Base-by-base conservation (phyloP, 1,140 invertebrate genomes). In the Drosophila miranda region DNA sequence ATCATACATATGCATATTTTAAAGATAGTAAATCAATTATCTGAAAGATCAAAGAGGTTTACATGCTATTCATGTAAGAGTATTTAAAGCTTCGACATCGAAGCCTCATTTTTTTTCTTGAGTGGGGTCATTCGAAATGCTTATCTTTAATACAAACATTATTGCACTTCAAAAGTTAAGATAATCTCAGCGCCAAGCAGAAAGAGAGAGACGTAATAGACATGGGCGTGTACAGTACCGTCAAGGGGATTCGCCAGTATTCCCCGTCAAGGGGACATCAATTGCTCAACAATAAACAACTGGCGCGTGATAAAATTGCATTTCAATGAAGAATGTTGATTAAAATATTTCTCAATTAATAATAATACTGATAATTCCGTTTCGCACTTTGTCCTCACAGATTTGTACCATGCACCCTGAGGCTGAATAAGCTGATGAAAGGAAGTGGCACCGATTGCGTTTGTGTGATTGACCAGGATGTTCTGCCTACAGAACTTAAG, bases 401-500 rank as follows among this genome's bases (percentile, higher is more conserved):
- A 60, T 56, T 90, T 30, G 16, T 89, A 26, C 89, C 89, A 13
- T 90, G 87, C 60, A 60, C 81, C 8, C 84, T 90, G 2, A 66
- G 72, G 26, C 42, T 90, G 46, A 75, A 75, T 38, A 89, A 79
- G 50, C 43, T 82, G 16, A 75, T 89, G 50, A 66, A 69, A 30
- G 67, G 71, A 19, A 66, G 87, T 5, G 80, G 81, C 23, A 70
- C 54, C 53, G 89, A 90, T 68, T 89, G 89, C 9, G 64, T 90
- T 8, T 90, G 89, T 45, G 69, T 90, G 19, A 90, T 90, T 56
- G 89, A 90, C 52, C 84, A 74, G 11, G 59, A 69, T 11, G 53
- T 54, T 3, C 72, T 86, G 49, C 89, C 89, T 7, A 46, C 30
- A 3, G 86, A 90, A 53, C 51, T 90, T 55, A 76, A 55, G 14